These are phyloP conservation scores for Notothenia coriiceps DNA, from an alignment of 2,113 vertebrate species.

Conservation along the genomic window DNA sequence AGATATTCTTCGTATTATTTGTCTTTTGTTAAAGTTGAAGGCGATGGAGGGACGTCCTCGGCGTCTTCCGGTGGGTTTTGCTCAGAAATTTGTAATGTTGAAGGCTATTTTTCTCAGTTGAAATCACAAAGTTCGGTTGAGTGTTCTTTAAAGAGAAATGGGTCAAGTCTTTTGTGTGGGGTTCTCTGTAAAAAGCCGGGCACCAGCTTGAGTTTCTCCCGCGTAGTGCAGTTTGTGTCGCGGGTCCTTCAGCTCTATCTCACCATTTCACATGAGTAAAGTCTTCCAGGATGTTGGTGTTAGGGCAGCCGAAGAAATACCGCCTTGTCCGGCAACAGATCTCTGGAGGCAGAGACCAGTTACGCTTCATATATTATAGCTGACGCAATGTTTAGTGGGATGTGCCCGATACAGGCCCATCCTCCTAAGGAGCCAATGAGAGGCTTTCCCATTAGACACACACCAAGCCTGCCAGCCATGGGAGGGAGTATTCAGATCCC, in stretches of 20 bases:
- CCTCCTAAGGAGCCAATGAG: slow-evolving; percentile 38
- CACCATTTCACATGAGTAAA: not conserved
- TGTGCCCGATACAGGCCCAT: not conserved
- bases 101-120: not conserved
- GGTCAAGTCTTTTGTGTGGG: not conserved
- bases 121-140: slow-evolving; percentile 5
- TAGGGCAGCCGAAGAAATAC: too few species aligned
- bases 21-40: slow-evolving; percentile 4
- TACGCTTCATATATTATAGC: slow-evolving; percentile 15
- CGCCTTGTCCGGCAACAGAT: not conserved
- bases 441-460: not conserved
- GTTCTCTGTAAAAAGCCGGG: not conserved
- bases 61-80: not conserved
- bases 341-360: not conserved
- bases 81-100: slow-evolving; percentile 39
- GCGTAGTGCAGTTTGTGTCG: not conserved
- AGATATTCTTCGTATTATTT: not conserved
- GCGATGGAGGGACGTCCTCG: slow-evolving; percentile 14
- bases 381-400: slow-evolving; percentile 50
- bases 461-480: not conserved
- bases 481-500: too few species aligned
- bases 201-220: not conserved
- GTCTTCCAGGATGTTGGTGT: not conserved
- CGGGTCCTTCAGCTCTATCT: not conserved
- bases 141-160: not conserved